Evolutionary conservation across 2,113 vertebrate genomes (phyloP).

Genomic region (Boulengeromyrus knoepffleri): DNA sequence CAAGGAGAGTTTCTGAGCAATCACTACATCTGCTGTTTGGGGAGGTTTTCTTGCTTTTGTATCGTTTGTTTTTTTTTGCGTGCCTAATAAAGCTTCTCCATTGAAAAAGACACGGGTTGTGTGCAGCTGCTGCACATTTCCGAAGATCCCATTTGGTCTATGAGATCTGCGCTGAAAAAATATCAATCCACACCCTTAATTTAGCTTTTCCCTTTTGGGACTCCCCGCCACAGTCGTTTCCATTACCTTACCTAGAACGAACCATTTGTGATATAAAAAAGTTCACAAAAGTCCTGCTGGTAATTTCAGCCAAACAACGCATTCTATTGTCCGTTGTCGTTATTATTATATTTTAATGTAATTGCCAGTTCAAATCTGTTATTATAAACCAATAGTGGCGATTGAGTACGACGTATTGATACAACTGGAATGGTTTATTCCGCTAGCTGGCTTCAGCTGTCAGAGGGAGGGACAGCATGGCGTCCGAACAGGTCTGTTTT

Average conservation of each 20-base stretch:
- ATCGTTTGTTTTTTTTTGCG: neutral
- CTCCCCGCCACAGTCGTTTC: neutral
- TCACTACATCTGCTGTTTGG: neutral
- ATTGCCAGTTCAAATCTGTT: neutral
- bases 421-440: slow-evolving; percentile 41
- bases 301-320: neutral
- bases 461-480: slow-evolving; percentile 58
- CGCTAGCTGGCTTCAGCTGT: slow-evolving; percentile 30
- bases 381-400: neutral
- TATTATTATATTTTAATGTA: neutral
- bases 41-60: neutral
- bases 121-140: neutral
- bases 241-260: slow-evolving; percentile 34
- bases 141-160: neutral
- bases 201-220: slow-evolving; percentile 51
- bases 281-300: neutral
- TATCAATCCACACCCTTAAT: slow-evolving; percentile 41
- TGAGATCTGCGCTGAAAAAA: slow-evolving; percentile 38
- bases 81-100: neutral
- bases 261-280: slow-evolving; percentile 38
- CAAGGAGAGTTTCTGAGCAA: neutral
- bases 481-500: slow-evolving; percentile 70
- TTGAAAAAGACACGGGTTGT: neutral
- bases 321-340: neutral
- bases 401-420: neutral